These are phyloP conservation scores for Chloropsis hardwickii DNA, from an alignment of 2,113 vertebrate genomes.

Conservation along the genomic window DNA sequence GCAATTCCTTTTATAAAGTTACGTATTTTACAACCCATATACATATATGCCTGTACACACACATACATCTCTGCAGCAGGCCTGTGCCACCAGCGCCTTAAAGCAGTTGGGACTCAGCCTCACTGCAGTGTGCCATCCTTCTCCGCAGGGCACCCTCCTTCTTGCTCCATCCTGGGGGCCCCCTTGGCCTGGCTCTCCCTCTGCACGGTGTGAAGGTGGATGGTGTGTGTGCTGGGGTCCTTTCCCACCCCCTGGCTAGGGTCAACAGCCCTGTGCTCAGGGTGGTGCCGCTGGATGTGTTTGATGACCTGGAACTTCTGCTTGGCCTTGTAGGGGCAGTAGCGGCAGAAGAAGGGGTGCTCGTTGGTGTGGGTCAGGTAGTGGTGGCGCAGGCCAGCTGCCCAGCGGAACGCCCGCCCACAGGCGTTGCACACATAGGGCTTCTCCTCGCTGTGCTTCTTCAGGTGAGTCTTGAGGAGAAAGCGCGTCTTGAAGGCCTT, in stretches of 20 bases:
- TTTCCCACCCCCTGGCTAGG: slow-evolving; percentile 83
- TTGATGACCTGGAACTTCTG: slow-evolving; percentile 96
- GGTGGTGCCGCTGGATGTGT: slow-evolving; percentile 85
- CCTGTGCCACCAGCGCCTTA: rapidly evolving
- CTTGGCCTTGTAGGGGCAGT: slow-evolving; percentile 92
- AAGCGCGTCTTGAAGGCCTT: slow-evolving; percentile 96
- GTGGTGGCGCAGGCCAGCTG: slow-evolving; percentile 90
- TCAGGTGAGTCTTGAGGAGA: slow-evolving; percentile 92
- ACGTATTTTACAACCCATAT: slow-evolving; percentile 45
- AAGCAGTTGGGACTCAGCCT: background rate
- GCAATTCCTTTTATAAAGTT: slow-evolving; percentile 44
- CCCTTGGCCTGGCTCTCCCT: slow-evolving; percentile 37
- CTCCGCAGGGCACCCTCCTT: background rate
- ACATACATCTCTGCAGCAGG: background rate
- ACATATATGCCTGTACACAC: slow-evolving; percentile 45
- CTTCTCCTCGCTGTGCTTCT: slow-evolving; percentile 88
- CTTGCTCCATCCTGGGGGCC: background rate
- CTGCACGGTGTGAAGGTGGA: slow-evolving; percentile 81
- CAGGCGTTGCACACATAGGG: slow-evolving; percentile 87
- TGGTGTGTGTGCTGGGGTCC: slow-evolving; percentile 71
- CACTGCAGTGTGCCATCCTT: background rate
- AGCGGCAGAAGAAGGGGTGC: slow-evolving; percentile 89
- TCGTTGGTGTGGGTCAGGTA: slow-evolving; percentile 92
- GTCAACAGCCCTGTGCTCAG: slow-evolving; percentile 61
- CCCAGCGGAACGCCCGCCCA: slow-evolving; percentile 89